Evolutionary conservation across 2,113 vertebrate genomes (phyloP).

Genomic region (Dasypus novemcinctus): DNA sequence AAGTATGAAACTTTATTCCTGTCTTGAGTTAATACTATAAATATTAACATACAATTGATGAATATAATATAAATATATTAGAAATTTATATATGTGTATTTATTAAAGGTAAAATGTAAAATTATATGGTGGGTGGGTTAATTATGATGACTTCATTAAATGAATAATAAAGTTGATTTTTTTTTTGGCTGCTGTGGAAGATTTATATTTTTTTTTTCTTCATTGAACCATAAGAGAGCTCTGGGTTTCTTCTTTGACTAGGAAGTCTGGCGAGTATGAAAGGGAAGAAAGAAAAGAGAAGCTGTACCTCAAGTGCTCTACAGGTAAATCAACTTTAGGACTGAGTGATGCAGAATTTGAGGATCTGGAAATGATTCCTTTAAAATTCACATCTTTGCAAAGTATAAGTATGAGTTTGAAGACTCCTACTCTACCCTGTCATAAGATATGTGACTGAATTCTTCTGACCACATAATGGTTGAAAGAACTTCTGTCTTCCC

Average conservation of each 20-base stretch:
- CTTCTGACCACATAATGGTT: neutral
- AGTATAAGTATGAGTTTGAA: neutral
- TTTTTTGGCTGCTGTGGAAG: neutral
- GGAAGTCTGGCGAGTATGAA: neutral
- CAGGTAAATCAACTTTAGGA: neutral
- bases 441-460: neutral
- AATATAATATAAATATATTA: slow-evolving; percentile 6
- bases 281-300: neutral
- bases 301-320: neutral
- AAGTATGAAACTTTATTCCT: slow-evolving; percentile 22
- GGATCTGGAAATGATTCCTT: neutral
- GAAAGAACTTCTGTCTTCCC: neutral
- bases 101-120: slow-evolving; percentile 51
- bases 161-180: neutral
- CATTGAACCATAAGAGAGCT: neutral
- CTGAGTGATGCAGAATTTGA: neutral
- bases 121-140: neutral
- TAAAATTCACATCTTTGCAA: neutral
- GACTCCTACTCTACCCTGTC: neutral
- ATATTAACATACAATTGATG: slow-evolving; percentile 3
- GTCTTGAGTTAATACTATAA: neutral
- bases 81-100: neutral
- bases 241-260: neutral
- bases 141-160: neutral
- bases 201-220: neutral